Evolutionary conservation across 2,888 invertebrate species (phyloP), one percentile per base, ranked within the genome.

Genomic region (Lydus trimaculatus): DNA sequence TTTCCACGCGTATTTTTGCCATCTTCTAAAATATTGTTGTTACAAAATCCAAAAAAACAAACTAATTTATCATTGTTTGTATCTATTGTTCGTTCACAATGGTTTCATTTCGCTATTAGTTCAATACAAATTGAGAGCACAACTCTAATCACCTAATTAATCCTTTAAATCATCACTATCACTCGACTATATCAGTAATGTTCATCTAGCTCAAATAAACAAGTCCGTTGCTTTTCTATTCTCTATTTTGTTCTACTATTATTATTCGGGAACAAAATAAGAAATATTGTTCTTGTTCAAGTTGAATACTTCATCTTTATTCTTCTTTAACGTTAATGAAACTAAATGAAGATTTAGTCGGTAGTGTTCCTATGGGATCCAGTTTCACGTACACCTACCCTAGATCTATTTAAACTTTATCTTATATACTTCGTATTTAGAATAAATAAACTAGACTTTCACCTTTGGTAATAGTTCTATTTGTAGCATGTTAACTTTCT

Each of bases 291-390:
- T 48, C 11, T 23, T 7, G 0, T 43, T n/a, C 39, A 43, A 43
- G 20, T 20, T 48, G 9, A 48, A 20, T 48, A 48, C 20, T 20
- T 20, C 13, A 48, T 20, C 13, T 17, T 11, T 52, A 52, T 52
- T 52, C 52, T 52, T 52, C 23, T 52, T 52, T 23, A 52, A 25
- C 52, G 11, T 52, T 52, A 52, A 52, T 52, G 48, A 48, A 48
- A 48, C 48, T 17, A 48, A 48, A 48, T 48, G 52, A 52, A 11
- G 52, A 52, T 52, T 52, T 52, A 52, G 23, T 15, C 5, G 3
- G 8, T 8, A 23, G 25, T 11, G 3, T 13, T 48, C 48, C 17
- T 8, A 2, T 1, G 48, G 20, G 48, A 48, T 36, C 36, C 36
- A 36, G 13, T 36, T 33, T 36, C 36, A 28, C 28, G 28, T 28